Evolutionary conservation across 2,888 invertebrate genomes (phyloP).

Genomic region (Neocrepidodera transversa): DNA sequence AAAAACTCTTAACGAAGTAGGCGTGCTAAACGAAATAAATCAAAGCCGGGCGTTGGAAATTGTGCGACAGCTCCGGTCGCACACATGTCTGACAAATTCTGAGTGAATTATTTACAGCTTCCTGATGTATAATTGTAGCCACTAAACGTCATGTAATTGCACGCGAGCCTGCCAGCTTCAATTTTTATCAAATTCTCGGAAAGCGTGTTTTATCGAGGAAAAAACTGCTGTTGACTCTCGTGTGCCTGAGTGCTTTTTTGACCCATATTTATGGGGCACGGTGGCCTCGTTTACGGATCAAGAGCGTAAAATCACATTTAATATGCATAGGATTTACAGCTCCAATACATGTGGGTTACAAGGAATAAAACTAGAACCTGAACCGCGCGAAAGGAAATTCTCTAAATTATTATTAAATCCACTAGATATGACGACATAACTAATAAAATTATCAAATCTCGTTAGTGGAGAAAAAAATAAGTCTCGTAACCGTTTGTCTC

Average conservation of each 20-base stretch:
- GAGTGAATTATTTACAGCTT: conserved; percentile 53
- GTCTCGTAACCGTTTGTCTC: too few relatives aligned
- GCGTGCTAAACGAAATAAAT: conserved; percentile 15
- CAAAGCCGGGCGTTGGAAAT: background rate
- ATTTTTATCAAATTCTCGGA: conserved; percentile 52
- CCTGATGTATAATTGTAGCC: conserved; percentile 54
- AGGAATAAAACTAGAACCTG: too few relatives aligned
- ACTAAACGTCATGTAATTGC: conserved; percentile 54
- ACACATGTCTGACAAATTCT: conserved; percentile 43
- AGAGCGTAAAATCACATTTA: too few relatives aligned
- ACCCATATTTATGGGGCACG: conserved; percentile 16
- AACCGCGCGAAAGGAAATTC: too few relatives aligned
- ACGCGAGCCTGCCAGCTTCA: conserved; percentile 52
- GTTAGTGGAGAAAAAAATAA: too few relatives aligned
- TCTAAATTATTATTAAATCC: too few relatives aligned
- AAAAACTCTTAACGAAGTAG: conserved; percentile 7
- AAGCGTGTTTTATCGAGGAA: conserved; percentile 32
- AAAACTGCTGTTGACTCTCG: conserved; percentile 6
- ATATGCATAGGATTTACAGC: too few relatives aligned
- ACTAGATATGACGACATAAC: too few relatives aligned
- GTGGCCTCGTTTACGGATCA: background rate
- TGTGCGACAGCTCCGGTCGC: background rate
- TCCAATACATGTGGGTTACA: too few relatives aligned
- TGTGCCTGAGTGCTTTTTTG: conserved; percentile 14
- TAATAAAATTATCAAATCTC: too few relatives aligned